These are phyloP conservation scores for Grus americana DNA, from an alignment of 2,113 vertebrate genomes.

Conservation along the genomic window DNA sequence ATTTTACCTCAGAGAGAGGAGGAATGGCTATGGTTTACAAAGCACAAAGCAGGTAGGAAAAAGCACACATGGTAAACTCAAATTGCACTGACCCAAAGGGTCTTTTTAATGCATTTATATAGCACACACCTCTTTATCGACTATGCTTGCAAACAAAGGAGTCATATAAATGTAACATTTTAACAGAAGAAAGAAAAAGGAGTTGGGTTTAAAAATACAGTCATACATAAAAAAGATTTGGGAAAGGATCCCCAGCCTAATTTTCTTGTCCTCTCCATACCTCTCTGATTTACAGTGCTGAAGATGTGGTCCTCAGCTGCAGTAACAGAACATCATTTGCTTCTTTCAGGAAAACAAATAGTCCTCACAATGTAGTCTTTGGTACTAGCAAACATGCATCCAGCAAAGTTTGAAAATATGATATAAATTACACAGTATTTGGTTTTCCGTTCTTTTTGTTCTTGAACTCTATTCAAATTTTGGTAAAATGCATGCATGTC, in stretches of 20 bases:
- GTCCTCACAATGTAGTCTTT: neutral
- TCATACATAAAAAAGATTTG: neutral
- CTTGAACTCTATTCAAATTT: neutral
- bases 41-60: neutral
- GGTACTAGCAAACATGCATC: neutral
- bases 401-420: neutral
- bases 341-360: neutral
- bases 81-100: neutral
- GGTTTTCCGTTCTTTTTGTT: neutral
- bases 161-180: neutral
- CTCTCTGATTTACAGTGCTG: neutral
- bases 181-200: neutral
- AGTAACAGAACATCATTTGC: neutral
- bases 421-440: neutral
- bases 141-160: neutral
- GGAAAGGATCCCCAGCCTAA: neutral
- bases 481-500: neutral
- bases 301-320: neutral
- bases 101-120: neutral
- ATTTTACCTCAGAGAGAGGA: neutral
- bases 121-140: neutral
- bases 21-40: fast-evolving
- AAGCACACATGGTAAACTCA: neutral
- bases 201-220: neutral
- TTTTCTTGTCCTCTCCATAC: neutral